phyloP scores from a whole-genome alignment of 2,888 invertebrate species.

The Aradus depressus region DNA sequence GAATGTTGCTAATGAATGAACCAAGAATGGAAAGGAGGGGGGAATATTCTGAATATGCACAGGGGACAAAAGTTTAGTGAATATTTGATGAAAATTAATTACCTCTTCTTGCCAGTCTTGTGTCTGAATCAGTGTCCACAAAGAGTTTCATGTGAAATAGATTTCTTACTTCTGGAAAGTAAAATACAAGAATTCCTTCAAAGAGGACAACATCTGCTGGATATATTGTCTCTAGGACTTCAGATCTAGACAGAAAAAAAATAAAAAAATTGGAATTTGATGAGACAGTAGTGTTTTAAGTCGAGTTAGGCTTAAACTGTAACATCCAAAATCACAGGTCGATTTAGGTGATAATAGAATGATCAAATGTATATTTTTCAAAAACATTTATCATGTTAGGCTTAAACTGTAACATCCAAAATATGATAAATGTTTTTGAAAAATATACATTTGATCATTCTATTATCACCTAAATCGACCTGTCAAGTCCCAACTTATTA shows the following conservation, averaged over 20 bases:
- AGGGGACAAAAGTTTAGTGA: not conserved
- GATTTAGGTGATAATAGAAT: not conserved
- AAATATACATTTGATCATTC: not conserved
- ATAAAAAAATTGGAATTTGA: not conserved
- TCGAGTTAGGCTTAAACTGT: not conserved
- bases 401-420: not conserved
- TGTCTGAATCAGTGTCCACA: constrained; percentile 98
- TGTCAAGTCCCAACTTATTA: no score
- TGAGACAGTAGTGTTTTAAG: no score
- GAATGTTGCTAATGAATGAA: no score
- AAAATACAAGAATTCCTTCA: constrained; percentile 97
- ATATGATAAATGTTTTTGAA: not conserved
- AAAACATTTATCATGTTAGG: not conserved
- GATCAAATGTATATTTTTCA: not conserved
- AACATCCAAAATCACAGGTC: not conserved
- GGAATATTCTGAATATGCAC: no score
- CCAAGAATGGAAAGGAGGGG: no score
- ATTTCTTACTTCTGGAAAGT: constrained; percentile 86
- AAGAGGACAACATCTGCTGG: constrained; percentile 79
- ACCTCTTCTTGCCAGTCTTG: constrained; percentile 91
- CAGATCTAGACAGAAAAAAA: constrained; percentile 20
- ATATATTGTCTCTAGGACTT: constrained; percentile 28
- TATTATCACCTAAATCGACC: not conserved
- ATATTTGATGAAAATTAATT: constrained; percentile 27
- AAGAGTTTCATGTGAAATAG: constrained; percentile 98